Base-by-base conservation (phyloP, 2,113 vertebrate genomes). In the Ancistrus triradiatus region DNA sequence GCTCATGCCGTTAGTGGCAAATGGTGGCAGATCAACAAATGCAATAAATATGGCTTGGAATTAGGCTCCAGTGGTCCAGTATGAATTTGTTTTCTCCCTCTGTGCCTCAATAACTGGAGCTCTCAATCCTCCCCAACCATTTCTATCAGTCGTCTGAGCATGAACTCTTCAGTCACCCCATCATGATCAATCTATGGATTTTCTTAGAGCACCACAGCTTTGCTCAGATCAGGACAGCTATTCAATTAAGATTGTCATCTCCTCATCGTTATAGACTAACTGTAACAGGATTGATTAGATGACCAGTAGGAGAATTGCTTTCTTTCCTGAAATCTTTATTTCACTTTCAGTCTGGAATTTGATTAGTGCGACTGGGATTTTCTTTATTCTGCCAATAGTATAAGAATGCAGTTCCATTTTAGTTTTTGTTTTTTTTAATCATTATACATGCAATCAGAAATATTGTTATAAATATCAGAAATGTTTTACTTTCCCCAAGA, bases 21-120 rank as follows among this genome's bases (percentile, higher is more conserved):
- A 82, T 81, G 69, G 72, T 63, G 67, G 78, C 56, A 74, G 66
- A 74, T 75, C 66, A 73, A 80, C 74, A 74, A 74, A 78, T 68
- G 52, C 68, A 63, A 69, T 58, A 76, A 83, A 85, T 83, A 74
- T 66, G 44, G 51, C 76, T 77, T 74, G 72, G 73, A 75, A 74
- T 64, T 22, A 43, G 63, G 78, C 78, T 73, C 74, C 66, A 79
- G 70, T 59, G 74, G 76, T 74, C 79, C 74, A 78, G 73, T 81
- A 69, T 76, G 78, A 80, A 79, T 78, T 73, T 0, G 68, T 78
- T 78, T 76, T 76, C 72, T 69, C 63, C 68, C 31, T 6, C 67
- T 75, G 68, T 14, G 51, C 68, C 31, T 21, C 37, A 50, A 57
- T 61, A 57, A 63, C 33, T 59, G 50, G 15, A 6, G 50, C 24